phyloP scores from a whole-genome alignment of 1,140 invertebrate species.

The Bombus pyrosoma region DNA sequence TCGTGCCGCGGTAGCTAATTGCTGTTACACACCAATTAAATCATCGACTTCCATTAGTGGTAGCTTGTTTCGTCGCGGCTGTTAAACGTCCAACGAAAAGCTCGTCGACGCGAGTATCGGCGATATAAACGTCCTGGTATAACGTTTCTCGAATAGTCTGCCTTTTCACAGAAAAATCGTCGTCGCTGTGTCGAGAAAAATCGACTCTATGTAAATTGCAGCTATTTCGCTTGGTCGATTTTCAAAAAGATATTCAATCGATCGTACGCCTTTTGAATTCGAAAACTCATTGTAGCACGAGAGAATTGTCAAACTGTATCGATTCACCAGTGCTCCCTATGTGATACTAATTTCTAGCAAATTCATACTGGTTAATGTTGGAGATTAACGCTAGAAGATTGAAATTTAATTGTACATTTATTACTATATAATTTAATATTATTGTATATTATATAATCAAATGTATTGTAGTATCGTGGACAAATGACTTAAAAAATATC shows the following conservation, averaged over 20 bases:
- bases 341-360: too few relatives aligned
- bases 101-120: conserved; percentile 9
- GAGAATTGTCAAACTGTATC: too few relatives aligned
- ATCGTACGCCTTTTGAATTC: neutral
- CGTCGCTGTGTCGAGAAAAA: neutral
- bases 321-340: too few relatives aligned
- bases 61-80: conserved; percentile 22
- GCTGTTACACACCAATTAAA: conserved; percentile 62
- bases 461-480: too few relatives aligned
- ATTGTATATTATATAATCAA: too few relatives aligned
- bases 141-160: neutral
- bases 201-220: neutral
- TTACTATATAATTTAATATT: too few relatives aligned
- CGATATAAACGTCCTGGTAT: neutral
- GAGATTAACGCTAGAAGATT: too few relatives aligned
- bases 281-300: too few relatives aligned
- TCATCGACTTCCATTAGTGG: conserved; percentile 57
- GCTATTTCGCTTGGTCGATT: too few relatives aligned
- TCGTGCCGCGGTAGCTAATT: conserved; percentile 58
- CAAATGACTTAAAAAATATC: too few relatives aligned
- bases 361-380: too few relatives aligned
- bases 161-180: neutral
- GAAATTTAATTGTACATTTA: too few relatives aligned
- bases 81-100: conserved; percentile 23
- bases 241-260: neutral